Percentiles rank a stretch among this genome's conserved stretches.
Conservation (phyloP, 2,797 vertebrate genomes). For the Anguilla marmorata region DNA sequence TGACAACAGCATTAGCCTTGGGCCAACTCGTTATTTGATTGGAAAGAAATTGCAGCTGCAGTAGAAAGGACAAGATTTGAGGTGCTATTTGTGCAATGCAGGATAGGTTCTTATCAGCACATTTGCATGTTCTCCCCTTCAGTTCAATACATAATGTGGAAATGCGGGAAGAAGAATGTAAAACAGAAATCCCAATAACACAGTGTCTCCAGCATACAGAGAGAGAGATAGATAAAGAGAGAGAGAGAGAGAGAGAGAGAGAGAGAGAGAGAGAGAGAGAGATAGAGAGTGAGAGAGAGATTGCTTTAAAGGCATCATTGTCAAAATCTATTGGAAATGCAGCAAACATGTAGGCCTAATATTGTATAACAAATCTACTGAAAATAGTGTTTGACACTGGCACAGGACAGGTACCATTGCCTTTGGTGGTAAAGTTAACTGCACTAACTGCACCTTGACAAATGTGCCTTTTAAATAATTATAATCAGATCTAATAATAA, state of each 20-base stretch:
- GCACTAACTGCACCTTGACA: too few species aligned
- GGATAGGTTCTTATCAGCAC: neutral
- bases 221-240: neutral
- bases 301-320: too few species aligned
- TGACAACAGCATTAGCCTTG: conserved; percentile 33
- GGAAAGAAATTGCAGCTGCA: conserved; percentile 29
- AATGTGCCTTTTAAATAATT: neutral
- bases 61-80: conserved; percentile 21
- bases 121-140: neutral
- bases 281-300: too few species aligned
- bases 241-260: neutral
- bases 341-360: neutral
- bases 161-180: neutral
- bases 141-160: neutral
- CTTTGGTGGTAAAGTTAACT: neutral
- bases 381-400: neutral
- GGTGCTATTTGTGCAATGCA: neutral
- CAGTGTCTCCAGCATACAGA: neutral
- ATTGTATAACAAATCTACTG: neutral
- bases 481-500: neutral
- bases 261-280: neutral
- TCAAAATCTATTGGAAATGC: neutral
- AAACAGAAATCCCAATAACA: neutral
- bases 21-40: conserved; percentile 34
- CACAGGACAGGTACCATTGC: neutral